A percentile compares a stretch with the other conserved stretches of the same genome.
These are phyloP conservation scores for Amphiura filiformis DNA, from an alignment of 35 echinoderm and acorn worm genomes.

Conservation along the genomic window DNA sequence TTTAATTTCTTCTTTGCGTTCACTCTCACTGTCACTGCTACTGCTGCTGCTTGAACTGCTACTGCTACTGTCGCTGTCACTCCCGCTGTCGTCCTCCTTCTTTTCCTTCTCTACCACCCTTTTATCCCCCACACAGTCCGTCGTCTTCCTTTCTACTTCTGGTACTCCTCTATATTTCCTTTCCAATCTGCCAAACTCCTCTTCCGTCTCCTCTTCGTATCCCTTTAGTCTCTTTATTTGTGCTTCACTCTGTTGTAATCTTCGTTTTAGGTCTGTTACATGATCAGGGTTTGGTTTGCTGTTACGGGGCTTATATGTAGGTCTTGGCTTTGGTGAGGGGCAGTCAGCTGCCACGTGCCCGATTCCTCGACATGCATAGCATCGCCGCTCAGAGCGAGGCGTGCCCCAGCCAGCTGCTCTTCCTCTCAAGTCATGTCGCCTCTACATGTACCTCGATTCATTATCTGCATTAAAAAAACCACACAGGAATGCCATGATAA, in stretches of 20 bases:
- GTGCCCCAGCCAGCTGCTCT: too few relatives aligned
- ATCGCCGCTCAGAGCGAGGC: too few relatives aligned
- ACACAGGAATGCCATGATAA: too few relatives aligned
- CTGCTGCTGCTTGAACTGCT: neutral
- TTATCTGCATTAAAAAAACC: too few relatives aligned
- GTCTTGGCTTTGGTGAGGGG: too few relatives aligned
- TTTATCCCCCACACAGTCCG: neutral
- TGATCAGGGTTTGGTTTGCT: too few relatives aligned
- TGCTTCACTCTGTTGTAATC: neutral
- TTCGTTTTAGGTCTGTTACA: neutral
- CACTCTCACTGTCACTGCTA: neutral
- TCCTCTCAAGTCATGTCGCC: too few relatives aligned
- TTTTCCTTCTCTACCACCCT: neutral
- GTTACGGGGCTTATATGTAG: too few relatives aligned
- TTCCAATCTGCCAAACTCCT: neutral
- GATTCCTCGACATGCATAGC: too few relatives aligned
- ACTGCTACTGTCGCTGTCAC: neutral
- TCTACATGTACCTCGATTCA: too few relatives aligned
- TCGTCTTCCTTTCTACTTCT: neutral
- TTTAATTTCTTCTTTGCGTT: neutral
- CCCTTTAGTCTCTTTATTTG: neutral
- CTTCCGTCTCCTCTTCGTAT: neutral
- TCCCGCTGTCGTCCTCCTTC: neutral
- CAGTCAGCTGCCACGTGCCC: too few relatives aligned
- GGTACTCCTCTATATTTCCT: too few relatives aligned